Percentiles rank a stretch among this genome's conserved stretches.
Evolutionary conservation across 2,113 vertebrate species (phyloP).

Genomic region (Scatophagus argus): DNA sequence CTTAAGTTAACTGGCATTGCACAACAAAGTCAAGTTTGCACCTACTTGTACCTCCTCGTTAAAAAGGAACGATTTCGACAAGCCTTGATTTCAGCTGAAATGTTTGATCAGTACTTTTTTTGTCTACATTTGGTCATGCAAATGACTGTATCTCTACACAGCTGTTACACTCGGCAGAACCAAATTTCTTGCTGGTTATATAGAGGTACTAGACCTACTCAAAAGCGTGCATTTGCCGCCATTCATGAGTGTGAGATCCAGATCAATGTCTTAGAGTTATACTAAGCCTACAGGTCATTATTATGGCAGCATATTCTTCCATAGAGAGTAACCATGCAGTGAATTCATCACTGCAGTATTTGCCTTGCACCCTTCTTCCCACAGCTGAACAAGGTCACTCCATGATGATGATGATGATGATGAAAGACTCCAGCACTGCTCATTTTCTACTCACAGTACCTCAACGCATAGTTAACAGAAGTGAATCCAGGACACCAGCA

Average conservation of each 20-base stretch:
- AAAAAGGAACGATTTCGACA: neutral
- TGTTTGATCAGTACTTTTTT: neutral
- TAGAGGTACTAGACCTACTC: neutral
- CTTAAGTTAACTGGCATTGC: neutral
- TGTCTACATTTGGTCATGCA: neutral
- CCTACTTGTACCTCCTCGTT: too few species aligned
- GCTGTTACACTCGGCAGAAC: neutral
- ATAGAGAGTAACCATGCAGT: neutral
- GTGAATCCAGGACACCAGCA: constrained; percentile 45
- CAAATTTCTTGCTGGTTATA: neutral
- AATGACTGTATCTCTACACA: neutral
- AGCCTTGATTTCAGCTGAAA: neutral
- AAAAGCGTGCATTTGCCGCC: neutral
- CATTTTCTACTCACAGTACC: constrained; percentile 8
- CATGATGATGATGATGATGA: too few species aligned
- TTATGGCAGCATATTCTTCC: neutral
- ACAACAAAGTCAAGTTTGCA: neutral
- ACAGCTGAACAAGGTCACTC: constrained; percentile 63
- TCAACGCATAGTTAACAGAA: neutral
- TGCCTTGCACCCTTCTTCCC: constrained; percentile 20
- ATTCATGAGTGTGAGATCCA: neutral
- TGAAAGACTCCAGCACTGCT: constrained; percentile 13
- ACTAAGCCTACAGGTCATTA: neutral
- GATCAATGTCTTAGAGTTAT: neutral
- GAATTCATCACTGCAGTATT: constrained; percentile 25